phyloP scores from a whole-genome alignment of 2,797 vertebrate genomes.

The Falco novaeseelandiae region DNA sequence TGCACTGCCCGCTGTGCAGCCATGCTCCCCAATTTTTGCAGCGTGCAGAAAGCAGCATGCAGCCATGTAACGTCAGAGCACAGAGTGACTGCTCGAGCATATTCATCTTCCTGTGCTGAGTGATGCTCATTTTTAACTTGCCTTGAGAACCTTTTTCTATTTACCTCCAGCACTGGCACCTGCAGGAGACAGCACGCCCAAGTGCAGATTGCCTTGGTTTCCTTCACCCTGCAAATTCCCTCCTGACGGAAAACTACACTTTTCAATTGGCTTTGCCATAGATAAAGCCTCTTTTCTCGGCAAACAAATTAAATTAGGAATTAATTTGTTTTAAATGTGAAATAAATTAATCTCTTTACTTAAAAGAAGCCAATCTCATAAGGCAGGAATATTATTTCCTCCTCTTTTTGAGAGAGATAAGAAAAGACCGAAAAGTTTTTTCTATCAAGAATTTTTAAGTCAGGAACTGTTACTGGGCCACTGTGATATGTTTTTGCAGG shows the following conservation, averaged over 20 bases:
- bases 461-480: neutral
- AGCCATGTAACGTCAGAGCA: neutral
- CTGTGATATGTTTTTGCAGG: neutral
- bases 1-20: neutral
- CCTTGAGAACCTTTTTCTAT: neutral
- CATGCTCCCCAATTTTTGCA: rapidly evolving
- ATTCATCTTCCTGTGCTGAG: neutral
- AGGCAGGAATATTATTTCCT: neutral
- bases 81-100: neutral
- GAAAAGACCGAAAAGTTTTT: neutral
- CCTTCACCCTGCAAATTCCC: neutral
- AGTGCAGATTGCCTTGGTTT: neutral
- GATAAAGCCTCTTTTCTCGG: neutral
- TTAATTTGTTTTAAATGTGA: neutral
- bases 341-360: neutral
- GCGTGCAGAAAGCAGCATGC: rapidly evolving
- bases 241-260: neutral
- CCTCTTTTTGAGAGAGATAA: neutral
- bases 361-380: neutral
- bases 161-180: neutral
- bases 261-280: neutral
- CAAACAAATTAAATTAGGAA: neutral
- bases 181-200: rapidly evolving
- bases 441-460: neutral
- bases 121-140: neutral